Base-by-base conservation (phyloP, 2,797 vertebrate genomes). In the Sparus aurata region DNA sequence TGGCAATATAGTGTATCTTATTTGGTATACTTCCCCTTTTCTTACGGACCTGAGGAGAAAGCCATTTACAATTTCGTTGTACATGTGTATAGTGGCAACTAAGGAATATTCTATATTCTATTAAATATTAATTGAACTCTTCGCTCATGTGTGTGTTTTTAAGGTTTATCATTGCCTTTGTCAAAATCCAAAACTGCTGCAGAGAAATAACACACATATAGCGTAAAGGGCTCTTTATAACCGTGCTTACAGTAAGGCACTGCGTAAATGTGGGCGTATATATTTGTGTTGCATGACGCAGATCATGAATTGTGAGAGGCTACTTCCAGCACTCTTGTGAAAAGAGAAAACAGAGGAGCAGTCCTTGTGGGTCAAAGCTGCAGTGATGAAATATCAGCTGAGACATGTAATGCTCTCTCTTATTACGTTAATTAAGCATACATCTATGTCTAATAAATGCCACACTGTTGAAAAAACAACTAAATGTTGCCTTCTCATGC, bases 281-380 rank as follows among this genome's bases (percentile, higher is more conserved):
- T 49, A 20, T 64, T 84, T 74, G 52, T 79, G 46, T 46, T 81
- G 53, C 64, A 71, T 79, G 83, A 83, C 4, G 55, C 70, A 85
- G 49, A 69, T 63, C 59, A 66, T 82, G 62, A 72, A n/a, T 72
- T 71, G 71, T 67, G 45, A 63, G 66, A 73, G 50, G 63, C 53
- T 66, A 79, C 73, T 66, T 74, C 27, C 22, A 60, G 66, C 54
- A 62, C 43, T 80, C 55, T 53, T 61, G 62, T 58, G 43, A 74
- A 73, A 60, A 81, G 60, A 73, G 38, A 70, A 79, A 77, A 77
- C 30, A 62, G 49, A 58, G 50, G 54, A 81, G 46, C 23, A 47
- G 69, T 46, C 45, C 45, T 57, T 81, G 69, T 53, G 50, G 79
- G 74, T 58, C 47, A 70, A 38, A 81, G 54, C 58, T 77, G 52